Evolutionary conservation across 1,140 invertebrate genomes (phyloP), one percentile per base, ranked within the genome.

Genomic region (Drosophila lacertosa): DNA sequence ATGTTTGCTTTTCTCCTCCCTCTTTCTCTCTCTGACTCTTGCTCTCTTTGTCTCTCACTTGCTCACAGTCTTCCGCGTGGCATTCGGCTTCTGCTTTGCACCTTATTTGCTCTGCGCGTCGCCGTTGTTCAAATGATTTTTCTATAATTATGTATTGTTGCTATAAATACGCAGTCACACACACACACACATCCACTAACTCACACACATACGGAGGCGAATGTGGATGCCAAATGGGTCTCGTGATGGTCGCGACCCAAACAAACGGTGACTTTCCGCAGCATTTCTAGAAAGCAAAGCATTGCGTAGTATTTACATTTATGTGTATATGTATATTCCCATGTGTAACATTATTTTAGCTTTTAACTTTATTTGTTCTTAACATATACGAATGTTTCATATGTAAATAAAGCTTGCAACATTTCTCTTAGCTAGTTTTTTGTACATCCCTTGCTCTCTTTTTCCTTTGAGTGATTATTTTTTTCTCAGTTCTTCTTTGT

Each of bases 71-170:
- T 86, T 88, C 81, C 82, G 81, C 81, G 81, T 86, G 81, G 81
- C 81, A 86, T 86, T 86, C 77, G 67, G 64, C 26, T 40, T 54
- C 64, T 67, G 73, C 47, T 80, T 79, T 79, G 76, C 69, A 70
- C 62, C 71, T 70, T 74, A 70, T 82, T 64, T 73, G 71, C 63
- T 83, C 50, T 64, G 51, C 26, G 42, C 57, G 55, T 57, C 22
- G 13, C 16, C 9, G 20, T 35, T 18, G 39, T 66, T 74, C 79
- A 20, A 62, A 76, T 74, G 75, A 64, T 79, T 88, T 74, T 70
- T 86, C 82, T 84, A 77, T 82, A 77, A 77, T 81, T 81, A 88
- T 65, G 74, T 78, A 82, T 88, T 89, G 64, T 78, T 82, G 65
- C 83, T 88, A 89, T 83, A 53, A 82, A 89, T 89, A 86, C 74